Percentiles rank a stretch among this genome's conserved stretches.
Conservation (phyloP, 2,797 vertebrate species). For the Sebastes alutus region DNA sequence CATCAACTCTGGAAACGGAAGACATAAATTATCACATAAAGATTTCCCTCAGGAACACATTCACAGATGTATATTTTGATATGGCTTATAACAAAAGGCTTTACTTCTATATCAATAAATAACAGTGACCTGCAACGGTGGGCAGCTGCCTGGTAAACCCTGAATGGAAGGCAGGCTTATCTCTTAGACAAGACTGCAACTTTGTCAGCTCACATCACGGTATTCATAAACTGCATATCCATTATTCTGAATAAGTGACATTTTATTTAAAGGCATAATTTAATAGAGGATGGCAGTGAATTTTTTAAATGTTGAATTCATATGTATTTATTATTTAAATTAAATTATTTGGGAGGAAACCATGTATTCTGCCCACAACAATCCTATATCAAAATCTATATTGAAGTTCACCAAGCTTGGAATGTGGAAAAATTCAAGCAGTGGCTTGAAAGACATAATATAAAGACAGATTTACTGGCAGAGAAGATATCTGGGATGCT, state of each 20-base stretch:
- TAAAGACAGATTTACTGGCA: conserved; percentile 1
- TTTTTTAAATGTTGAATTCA: neutral
- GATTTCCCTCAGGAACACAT: conserved; percentile 36
- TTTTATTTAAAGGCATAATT: conserved; percentile 25
- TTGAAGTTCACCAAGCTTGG: conserved; percentile 7
- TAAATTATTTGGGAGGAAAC: neutral
- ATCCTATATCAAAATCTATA: neutral
- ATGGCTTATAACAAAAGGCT: conserved; percentile 48
- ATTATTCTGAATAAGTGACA: neutral
- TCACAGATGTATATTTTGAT: conserved; percentile 34
- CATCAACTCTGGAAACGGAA: conserved; percentile 7
- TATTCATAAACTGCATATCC: neutral
- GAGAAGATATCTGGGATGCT: conserved; percentile 11
- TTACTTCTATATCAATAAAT: conserved; percentile 22
- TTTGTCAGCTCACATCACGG: neutral
- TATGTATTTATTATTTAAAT: neutral
- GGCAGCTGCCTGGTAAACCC: neutral
- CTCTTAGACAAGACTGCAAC: neutral
- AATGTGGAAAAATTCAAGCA: neutral
- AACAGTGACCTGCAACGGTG: conserved; percentile 18
- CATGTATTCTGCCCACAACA: neutral
- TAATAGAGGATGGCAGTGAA: conserved; percentile 1
- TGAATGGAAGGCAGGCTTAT: conserved; percentile 27
- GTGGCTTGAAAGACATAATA: neutral
- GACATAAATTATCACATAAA: neutral